Evolutionary conservation across 2,888 invertebrate species (phyloP).

Genomic region (Rhopalosiphum nymphaeae): DNA sequence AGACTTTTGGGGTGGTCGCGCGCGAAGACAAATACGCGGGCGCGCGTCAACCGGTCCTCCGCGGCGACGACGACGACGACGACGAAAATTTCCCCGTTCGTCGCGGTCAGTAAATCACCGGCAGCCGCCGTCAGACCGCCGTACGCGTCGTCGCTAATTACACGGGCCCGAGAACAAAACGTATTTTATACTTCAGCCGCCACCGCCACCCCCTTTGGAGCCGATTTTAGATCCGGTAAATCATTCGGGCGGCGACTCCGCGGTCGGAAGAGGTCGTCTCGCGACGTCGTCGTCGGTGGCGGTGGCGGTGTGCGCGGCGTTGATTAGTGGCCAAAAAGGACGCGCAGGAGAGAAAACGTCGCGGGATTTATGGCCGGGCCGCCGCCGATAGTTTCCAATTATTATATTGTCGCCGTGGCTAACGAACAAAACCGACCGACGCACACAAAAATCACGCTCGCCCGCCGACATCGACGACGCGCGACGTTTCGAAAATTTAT

Average conservation of each 20-base stretch:
- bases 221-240: constrained; percentile 59
- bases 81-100: background rate
- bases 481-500: constrained; percentile 39
- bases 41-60: constrained; percentile 1
- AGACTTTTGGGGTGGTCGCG: background rate
- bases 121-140: constrained; percentile 20
- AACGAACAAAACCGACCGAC: constrained; percentile 30
- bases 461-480: background rate
- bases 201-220: background rate
- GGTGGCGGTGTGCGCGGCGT: constrained; percentile 22
- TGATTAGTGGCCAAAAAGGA: constrained; percentile 46
- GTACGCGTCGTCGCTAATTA: constrained; percentile 56
- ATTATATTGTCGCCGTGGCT: background rate
- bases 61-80: background rate
- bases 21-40: constrained; percentile 19
- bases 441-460: background rate
- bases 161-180: constrained; percentile 48
- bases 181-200: background rate
- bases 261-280: background rate
- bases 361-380: constrained; percentile 49
- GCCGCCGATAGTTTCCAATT: constrained; percentile 56
- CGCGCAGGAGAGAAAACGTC: constrained; percentile 11
- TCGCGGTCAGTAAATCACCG: background rate
- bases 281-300: background rate
- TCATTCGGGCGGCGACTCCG: constrained; percentile 28